A percentile compares a stretch with the other conserved stretches of the same genome.
These are phyloP conservation scores for Myiopsitta monachus DNA, from an alignment of 2,113 vertebrate species.

Conservation along the genomic window DNA sequence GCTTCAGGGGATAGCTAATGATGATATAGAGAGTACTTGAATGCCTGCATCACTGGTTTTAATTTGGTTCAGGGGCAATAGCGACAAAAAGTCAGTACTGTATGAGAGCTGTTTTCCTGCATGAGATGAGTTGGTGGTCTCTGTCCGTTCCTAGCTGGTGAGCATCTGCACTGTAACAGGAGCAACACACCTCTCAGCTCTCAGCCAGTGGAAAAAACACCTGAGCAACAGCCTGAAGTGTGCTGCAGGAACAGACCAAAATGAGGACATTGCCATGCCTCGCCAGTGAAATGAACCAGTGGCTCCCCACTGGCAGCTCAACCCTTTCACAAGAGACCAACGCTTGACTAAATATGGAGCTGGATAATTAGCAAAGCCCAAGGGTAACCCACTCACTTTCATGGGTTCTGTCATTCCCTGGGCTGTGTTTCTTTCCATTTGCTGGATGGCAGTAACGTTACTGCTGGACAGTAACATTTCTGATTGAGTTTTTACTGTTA, in stretches of 20 bases:
- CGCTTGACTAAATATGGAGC: not conserved
- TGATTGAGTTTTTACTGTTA: constrained; percentile 49
- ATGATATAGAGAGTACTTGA: constrained; percentile 28
- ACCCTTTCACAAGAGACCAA: not conserved
- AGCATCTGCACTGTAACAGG: not conserved
- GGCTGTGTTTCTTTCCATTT: not conserved
- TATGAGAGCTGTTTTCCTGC: not conserved
- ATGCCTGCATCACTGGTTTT: constrained; percentile 52
- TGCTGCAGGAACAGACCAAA: not conserved
- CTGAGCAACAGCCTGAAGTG: not conserved
- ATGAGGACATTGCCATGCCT: not conserved
- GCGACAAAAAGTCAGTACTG: constrained; percentile 30
- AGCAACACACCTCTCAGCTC: not conserved
- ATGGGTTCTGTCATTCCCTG: not conserved
- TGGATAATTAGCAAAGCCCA: not conserved
- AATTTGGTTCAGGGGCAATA: constrained; percentile 48
- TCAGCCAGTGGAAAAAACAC: not conserved
- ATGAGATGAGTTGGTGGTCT: not conserved
- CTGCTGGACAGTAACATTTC: constrained; percentile 29
- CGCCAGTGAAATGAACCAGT: not conserved
- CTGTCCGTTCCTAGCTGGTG: not conserved
- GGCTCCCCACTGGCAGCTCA: not conserved
- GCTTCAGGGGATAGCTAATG: constrained; percentile 35
- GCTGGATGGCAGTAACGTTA: constrained; percentile 20
- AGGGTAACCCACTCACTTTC: not conserved